Evolutionary conservation across 2,113 vertebrate genomes (phyloP), one percentile per base, ranked within the genome.

Genomic region (Prunella fulvescens): DNA sequence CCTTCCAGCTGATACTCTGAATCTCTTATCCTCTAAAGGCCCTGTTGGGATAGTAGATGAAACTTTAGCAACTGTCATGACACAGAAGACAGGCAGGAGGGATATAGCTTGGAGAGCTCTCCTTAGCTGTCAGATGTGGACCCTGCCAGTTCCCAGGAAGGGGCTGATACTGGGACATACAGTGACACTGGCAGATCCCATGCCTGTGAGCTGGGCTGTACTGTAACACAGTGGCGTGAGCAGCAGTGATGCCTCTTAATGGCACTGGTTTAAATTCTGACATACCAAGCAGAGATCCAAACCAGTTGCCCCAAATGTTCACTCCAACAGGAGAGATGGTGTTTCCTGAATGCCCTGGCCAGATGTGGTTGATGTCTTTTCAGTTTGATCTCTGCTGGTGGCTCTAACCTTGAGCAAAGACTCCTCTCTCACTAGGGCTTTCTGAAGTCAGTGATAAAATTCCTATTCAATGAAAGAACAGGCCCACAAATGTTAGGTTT

Each of bases 181-280:
- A 8, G 39, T 57, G 60, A 22, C 22, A 7, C 54, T 19, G 72
- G 37, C 3, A 42, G 81, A 33, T 50, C 42, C 51, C 20, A 6
- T 0, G 5, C 50, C 29, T 0, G 0, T 40, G 56, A 69, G 48
- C 44, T 65, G 50, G 37, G 56, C 10, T 24, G 20, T 15, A 3
- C 16, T n/a, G 37, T 42, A 33, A 29, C 0, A 1, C 31, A 9
- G 22, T 8, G 33, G 58, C 40, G 47, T 9, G 31, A 20, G 45
- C 26, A 10, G 35, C 8, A 48, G 26, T 5, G 51, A 35, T 44
- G 31, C 22, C 76, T 76, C 22, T 47, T 65, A 31, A 10, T 8
- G 44, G 31, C 77, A 48, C 19, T 23, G 50, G 6, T 35, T 81
- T 87, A 33, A 73, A 73, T 47, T 22, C 60, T 35, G 47, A 33